Evolutionary conservation across 2,888 invertebrate species (phyloP).

Genomic region (Tenthredo scrophulariae): DNA sequence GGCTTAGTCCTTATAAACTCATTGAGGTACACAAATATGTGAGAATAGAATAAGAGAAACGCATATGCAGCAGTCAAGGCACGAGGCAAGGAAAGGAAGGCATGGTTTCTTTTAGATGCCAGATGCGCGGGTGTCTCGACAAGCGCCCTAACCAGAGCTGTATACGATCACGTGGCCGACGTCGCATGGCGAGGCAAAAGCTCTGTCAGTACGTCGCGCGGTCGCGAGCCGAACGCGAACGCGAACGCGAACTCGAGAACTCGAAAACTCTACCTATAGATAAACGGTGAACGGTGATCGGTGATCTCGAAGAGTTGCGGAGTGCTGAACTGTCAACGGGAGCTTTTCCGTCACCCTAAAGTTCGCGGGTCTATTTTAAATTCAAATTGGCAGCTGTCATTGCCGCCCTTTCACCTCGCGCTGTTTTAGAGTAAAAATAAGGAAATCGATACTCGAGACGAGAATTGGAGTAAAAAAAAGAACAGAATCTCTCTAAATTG

Average conservation of each 20-base stretch:
- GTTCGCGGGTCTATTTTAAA: slow-evolving; percentile 12
- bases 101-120: slow-evolving; percentile 56
- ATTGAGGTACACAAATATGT: background rate
- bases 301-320: background rate
- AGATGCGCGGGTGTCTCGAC: slow-evolving; percentile 66
- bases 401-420: background rate
- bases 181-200: slow-evolving; percentile 52
- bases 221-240: slow-evolving; percentile 45
- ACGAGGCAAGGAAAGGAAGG: slow-evolving; percentile 36
- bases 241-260: background rate
- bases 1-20: background rate
- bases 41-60: background rate
- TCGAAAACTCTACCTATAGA: background rate
- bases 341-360: background rate
- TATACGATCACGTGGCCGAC: slow-evolving; percentile 47
- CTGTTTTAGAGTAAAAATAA: background rate
- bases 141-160: slow-evolving; percentile 48
- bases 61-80: background rate
- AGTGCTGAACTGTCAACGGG: background rate
- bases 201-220: slow-evolving; percentile 51
- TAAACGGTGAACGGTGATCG: background rate
- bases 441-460: background rate
- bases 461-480: background rate
- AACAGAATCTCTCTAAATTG: background rate
- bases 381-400: background rate